Evolutionary conservation across 2,797 vertebrate species (phyloP).

Genomic region (Fringilla coelebs): DNA sequence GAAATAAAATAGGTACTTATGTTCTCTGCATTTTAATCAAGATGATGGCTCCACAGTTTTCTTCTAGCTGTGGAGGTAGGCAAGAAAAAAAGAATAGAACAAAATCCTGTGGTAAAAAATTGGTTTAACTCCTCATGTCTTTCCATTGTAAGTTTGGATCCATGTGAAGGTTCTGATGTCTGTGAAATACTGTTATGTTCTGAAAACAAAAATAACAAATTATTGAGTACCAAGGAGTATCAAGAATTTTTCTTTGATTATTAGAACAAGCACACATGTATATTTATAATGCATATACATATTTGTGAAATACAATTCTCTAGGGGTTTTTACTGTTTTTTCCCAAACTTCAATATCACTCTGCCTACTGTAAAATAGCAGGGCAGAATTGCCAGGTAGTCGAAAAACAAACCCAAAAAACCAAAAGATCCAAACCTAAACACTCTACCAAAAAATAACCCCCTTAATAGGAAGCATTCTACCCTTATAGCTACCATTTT

Average conservation of each 20-base stretch:
- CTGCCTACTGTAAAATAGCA: neutral
- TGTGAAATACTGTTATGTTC: neutral
- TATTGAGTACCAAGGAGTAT: neutral
- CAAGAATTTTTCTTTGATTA: neutral
- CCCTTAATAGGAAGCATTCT: neutral
- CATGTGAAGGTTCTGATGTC: neutral
- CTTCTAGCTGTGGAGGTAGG: neutral
- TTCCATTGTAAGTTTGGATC: neutral
- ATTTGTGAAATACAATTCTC: neutral
- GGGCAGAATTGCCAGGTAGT: neutral
- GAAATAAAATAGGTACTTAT: neutral
- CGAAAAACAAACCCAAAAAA: neutral
- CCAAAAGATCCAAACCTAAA: neutral
- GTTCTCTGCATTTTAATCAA: slow-evolving; percentile 20
- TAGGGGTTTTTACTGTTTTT: neutral
- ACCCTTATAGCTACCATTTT: neutral
- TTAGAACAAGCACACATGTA: neutral
- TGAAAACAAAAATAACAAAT: neutral
- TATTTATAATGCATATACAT: neutral
- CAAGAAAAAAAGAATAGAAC: neutral
- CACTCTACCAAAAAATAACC: neutral
- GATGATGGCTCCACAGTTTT: neutral
- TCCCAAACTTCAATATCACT: neutral
- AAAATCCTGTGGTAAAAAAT: neutral
- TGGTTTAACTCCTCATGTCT: neutral